Percentiles rank a stretch among this genome's conserved stretches.
Evolutionary conservation across 2,888 invertebrate species (phyloP).

Genomic region (Fabriciana adippe): DNA sequence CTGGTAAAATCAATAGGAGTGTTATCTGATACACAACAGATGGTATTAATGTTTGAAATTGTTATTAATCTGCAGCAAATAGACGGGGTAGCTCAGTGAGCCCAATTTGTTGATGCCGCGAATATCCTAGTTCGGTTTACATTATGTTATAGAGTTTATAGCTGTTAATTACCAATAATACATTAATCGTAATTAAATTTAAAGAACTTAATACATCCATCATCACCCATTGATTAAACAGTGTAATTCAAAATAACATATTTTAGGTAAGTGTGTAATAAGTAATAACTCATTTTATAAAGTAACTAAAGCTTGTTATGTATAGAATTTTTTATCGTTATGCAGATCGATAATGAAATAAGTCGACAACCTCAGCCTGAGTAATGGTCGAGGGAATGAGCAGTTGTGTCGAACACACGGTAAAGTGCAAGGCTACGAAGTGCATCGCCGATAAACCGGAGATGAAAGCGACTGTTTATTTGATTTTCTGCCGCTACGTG

Average conservation of each 20-base stretch:
- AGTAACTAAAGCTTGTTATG: conserved; percentile 24
- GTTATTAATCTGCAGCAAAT: conserved; percentile 19
- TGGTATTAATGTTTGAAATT: conserved; percentile 21
- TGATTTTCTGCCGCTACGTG: conserved; percentile 69
- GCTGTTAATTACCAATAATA: too few relatives aligned
- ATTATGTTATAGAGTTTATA: conserved; percentile 5
- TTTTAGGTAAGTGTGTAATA: too few relatives aligned
- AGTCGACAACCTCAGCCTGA: conserved; percentile 63
- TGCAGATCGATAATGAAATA: conserved; percentile 58
- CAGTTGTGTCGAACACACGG: conserved; percentile 59
- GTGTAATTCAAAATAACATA: too few relatives aligned
- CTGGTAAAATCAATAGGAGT: conserved; percentile 74
- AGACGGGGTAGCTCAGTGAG: conserved; percentile 19
- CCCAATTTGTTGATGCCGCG: conserved; percentile 24
- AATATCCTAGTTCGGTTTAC: conserved; percentile 10
- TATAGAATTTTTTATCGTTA: conserved; percentile 41
- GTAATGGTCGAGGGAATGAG: conserved; percentile 59
- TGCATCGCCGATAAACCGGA: conserved; percentile 75
- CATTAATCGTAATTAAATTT: too few relatives aligned
- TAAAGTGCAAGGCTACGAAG: conserved; percentile 73
- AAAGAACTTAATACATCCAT: too few relatives aligned
- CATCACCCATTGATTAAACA: too few relatives aligned
- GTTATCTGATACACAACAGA: conserved; percentile 59
- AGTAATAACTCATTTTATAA: too few relatives aligned
- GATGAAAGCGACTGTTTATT: conserved; percentile 79